phyloP scores from a whole-genome alignment of 92 coral and sea anemone species.

The Phymanthus crucifer region DNA sequence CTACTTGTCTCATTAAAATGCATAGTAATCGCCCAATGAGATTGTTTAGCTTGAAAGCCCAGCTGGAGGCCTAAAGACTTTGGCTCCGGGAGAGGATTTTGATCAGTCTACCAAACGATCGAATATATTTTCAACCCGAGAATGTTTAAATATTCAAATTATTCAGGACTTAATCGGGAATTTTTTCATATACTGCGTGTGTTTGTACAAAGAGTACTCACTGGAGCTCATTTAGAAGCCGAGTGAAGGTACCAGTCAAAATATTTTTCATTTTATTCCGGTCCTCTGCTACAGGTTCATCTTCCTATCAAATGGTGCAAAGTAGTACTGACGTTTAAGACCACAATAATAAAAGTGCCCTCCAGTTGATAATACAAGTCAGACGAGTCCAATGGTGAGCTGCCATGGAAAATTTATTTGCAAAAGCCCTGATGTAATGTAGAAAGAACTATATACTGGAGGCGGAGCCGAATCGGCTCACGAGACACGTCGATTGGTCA shows the following conservation, averaged over 20 bases:
- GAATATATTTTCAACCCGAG: no score
- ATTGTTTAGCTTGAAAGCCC: background rate
- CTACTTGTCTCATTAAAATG: background rate
- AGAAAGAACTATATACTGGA: background rate
- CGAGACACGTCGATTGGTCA: conserved; percentile 39
- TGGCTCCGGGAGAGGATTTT: background rate
- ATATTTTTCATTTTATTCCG: background rate
- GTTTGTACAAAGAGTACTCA: no score
- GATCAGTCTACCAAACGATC: background rate
- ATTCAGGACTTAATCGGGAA: background rate
- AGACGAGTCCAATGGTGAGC: background rate
- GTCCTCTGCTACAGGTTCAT: background rate
- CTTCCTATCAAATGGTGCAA: background rate
- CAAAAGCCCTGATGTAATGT: conserved; percentile 22
- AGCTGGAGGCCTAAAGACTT: background rate
- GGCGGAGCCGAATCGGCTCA: conserved; percentile 33
- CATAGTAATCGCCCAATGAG: background rate
- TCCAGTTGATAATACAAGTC: background rate
- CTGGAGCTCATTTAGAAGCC: background rate
- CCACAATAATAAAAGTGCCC: background rate
- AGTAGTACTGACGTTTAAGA: background rate
- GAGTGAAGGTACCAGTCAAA: background rate
- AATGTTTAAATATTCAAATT: background rate
- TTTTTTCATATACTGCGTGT: background rate
- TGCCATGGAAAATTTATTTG: conserved; percentile 9